Evolutionary conservation across 2,113 vertebrate genomes (phyloP).

Genomic region (Pampusana beccarii): DNA sequence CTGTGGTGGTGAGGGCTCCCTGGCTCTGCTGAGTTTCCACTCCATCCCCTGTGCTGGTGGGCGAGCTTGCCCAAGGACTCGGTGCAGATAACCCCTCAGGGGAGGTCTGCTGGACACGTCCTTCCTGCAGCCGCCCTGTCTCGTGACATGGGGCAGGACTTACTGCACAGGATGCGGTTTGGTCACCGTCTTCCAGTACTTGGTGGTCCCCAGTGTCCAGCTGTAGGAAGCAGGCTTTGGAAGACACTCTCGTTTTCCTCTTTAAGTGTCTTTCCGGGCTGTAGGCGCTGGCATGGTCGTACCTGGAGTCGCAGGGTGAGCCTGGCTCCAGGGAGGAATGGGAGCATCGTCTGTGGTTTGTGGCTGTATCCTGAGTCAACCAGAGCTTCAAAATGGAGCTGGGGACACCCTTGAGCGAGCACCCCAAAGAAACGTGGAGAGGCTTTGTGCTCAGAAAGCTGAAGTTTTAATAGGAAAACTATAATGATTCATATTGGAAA

Average conservation of each 20-base stretch:
- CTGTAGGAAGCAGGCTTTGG: background rate
- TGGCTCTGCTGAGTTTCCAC: rapidly evolving
- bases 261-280: background rate
- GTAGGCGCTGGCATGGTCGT: rapidly evolving
- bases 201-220: background rate
- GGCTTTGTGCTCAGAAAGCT: background rate
- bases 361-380: background rate
- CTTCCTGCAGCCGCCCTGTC: background rate
- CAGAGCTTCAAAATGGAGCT: rapidly evolving
- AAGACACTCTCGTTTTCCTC: background rate
- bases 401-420: background rate
- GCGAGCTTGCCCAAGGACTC: background rate
- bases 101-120: background rate
- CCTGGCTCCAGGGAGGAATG: background rate
- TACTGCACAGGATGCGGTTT: background rate
- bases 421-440: background rate
- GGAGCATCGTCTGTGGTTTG: background rate
- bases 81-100: background rate
- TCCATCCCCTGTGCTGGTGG: background rate
- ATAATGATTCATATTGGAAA: background rate
- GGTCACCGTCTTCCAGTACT: background rate
- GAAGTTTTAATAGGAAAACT: background rate
- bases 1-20: rapidly evolving
- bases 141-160: rapidly evolving
- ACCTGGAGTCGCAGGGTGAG: background rate